These are phyloP conservation scores for Nymphalis io DNA, from an alignment of 1,140 invertebrate species.

Conservation along the genomic window DNA sequence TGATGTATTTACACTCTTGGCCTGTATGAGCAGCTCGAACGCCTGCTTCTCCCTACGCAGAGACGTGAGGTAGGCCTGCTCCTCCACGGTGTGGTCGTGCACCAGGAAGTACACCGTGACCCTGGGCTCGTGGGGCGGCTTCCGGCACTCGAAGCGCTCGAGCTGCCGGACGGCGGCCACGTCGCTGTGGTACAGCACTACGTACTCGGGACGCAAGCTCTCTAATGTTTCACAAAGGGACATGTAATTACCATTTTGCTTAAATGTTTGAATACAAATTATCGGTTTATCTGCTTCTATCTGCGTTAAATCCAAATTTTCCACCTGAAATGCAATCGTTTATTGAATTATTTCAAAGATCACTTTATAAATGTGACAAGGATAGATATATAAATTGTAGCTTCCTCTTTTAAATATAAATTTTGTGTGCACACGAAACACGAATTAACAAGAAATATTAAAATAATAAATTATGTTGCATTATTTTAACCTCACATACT, in stretches of 20 bases:
- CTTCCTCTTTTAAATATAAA: too few species aligned
- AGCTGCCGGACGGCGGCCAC: slow-evolving; percentile 93
- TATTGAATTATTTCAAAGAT: slow-evolving; percentile 8
- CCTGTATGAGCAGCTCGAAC: slow-evolving; percentile 94
- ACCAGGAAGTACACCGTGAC: slow-evolving; percentile 94
- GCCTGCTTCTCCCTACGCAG: slow-evolving; percentile 95
- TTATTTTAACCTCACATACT: too few species aligned
- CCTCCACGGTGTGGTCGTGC: slow-evolving; percentile 95
- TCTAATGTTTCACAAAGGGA: slow-evolving; percentile 85
- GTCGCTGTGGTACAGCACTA: slow-evolving; percentile 95
- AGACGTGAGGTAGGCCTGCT: slow-evolving; percentile 95
- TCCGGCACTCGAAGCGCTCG: slow-evolving; percentile 90
- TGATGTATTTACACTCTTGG: slow-evolving; percentile 89
- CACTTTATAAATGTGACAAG: too few species aligned
- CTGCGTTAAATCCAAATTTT: slow-evolving; percentile 84
- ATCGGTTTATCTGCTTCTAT: slow-evolving; percentile 82
- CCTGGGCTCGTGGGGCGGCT: slow-evolving; percentile 81
- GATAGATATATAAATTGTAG: too few species aligned
- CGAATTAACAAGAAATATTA: too few species aligned
- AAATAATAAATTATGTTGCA: too few species aligned
- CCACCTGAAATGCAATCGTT: slow-evolving; percentile 75
- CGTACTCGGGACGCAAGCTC: slow-evolving; percentile 88
- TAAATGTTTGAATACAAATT: slow-evolving; percentile 89
- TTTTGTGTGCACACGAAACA: too few species aligned
- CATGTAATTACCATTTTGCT: slow-evolving; percentile 86